Percentiles rank a stretch among this genome's conserved stretches.
phyloP scores from a whole-genome alignment of 2,797 vertebrate species.

The Leptodactylus fallax region DNA sequence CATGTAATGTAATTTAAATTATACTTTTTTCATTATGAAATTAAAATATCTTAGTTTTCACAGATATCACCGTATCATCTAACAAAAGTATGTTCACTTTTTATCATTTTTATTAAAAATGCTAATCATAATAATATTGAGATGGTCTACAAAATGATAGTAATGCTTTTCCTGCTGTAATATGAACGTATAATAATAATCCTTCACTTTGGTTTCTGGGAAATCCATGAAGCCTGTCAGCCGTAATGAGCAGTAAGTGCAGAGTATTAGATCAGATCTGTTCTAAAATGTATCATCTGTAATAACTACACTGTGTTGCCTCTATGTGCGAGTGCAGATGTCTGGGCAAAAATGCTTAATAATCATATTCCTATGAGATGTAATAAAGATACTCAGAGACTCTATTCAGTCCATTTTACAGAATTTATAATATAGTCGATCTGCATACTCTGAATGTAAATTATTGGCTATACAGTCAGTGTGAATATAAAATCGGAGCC shows the following conservation, averaged over 20 bases:
- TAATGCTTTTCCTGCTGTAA: background rate
- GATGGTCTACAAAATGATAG: background rate
- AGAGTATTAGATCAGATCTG: constrained; percentile 50
- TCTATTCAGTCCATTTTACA: constrained; percentile 33
- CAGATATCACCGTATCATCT: background rate
- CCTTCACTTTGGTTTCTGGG: background rate
- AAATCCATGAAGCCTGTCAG: constrained; percentile 34
- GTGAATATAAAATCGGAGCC: background rate
- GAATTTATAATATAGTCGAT: constrained; percentile 27
- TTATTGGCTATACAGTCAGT: background rate
- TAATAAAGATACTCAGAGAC: constrained; percentile 37
- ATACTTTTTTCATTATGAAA: background rate
- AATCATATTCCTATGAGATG: constrained; percentile 46
- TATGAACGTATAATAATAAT: constrained; percentile 14
- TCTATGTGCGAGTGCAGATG: constrained; percentile 46
- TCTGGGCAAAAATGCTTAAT: constrained; percentile 48
- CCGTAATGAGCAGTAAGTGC: constrained; percentile 33
- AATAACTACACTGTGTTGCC: constrained; percentile 36
- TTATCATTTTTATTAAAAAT: background rate
- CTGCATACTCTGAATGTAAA: constrained; percentile 34
- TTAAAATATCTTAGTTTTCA: background rate
- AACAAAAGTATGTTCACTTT: background rate
- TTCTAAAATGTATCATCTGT: constrained; percentile 51
- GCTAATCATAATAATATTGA: background rate
- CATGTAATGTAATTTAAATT: background rate